Base-by-base conservation (phyloP, 2,113 vertebrate species). In the Dasyornis broadbenti region DNA sequence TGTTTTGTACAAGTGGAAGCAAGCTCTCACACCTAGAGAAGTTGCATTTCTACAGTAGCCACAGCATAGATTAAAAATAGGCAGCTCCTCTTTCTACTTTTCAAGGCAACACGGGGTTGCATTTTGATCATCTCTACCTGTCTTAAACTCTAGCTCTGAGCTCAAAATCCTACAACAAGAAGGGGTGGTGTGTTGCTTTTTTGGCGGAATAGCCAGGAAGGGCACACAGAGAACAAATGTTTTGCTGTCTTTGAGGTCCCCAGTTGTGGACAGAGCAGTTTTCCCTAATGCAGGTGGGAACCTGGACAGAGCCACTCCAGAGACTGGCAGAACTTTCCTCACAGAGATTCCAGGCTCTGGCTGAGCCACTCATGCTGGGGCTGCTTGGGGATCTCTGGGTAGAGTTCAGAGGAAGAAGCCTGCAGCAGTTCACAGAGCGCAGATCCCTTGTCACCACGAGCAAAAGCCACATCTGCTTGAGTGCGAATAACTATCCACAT, bases 211-310 rank as follows among this genome's bases (percentile, higher is more conserved):
- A 69, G 5, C 17, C 45, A 57, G n/a, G 37, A 88, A 52, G 26
- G 16, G 13, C 0, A 0, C 27, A n/a, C 0, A 10, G 61, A 94
- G 47, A 47, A 53, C 12, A 53, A 52, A 31, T 3, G 8, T 22
- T 85, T 64, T 76, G 17, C 53, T 68, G 10, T 40, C 65, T 50
- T 70, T 26, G 26, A 39, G 11, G 65, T 53, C 9, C 4, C 35
- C 27, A 4, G 11, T 24, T 73, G 31, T 37, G 49, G 31, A 24
- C 31, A 80, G 42, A 54, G 31, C 16, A 20, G 24, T 28, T 65
- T 30, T 10, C 30, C 3, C n/a, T 33, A 20, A 2, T 1, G 2
- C 39, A 47, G 20, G 18, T 19, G 20, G 35, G 16, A 35, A 39
- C 15, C 24, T 1, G 1, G 11, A 14, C 28, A 37, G 60, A 69